Evolutionary conservation across 2,113 vertebrate species (phyloP).

Genomic region (Steatornis caripensis): DNA sequence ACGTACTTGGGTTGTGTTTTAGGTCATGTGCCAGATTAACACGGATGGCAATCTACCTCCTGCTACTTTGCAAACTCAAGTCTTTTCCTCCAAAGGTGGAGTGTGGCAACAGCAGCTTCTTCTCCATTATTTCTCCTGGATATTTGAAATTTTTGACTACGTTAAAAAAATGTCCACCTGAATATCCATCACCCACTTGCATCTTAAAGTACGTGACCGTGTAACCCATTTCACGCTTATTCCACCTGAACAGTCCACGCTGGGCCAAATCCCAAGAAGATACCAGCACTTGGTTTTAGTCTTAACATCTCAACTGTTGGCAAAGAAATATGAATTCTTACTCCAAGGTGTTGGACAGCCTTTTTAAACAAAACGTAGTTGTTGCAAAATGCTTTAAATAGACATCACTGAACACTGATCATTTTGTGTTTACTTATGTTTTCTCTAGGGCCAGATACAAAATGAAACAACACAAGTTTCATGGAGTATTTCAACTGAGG

Average conservation of each 20-base stretch:
- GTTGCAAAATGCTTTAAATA: background rate
- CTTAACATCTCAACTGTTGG: background rate
- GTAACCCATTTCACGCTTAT: background rate
- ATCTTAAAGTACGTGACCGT: background rate
- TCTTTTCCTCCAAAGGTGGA: background rate
- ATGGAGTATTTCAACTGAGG: background rate
- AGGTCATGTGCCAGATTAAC: background rate
- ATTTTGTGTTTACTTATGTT: background rate
- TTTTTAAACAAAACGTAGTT: background rate
- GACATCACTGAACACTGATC: background rate
- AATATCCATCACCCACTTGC: background rate
- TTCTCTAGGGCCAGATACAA: background rate
- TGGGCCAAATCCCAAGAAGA: background rate
- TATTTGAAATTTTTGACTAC: background rate
- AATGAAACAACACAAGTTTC: background rate
- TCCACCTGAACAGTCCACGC: background rate
- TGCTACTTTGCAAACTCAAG: conserved; percentile 26
- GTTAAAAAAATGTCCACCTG: background rate
- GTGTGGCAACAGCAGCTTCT: background rate
- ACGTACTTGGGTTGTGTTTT: conserved; percentile 4
- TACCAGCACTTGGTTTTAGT: background rate
- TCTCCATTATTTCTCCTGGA: background rate
- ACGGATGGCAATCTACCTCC: conserved; percentile 20
- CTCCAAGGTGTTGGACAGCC: background rate
- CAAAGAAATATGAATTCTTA: background rate